Base-by-base conservation (phyloP, 2,797 vertebrate genomes). In the Podarcis lilfordi region DNA sequence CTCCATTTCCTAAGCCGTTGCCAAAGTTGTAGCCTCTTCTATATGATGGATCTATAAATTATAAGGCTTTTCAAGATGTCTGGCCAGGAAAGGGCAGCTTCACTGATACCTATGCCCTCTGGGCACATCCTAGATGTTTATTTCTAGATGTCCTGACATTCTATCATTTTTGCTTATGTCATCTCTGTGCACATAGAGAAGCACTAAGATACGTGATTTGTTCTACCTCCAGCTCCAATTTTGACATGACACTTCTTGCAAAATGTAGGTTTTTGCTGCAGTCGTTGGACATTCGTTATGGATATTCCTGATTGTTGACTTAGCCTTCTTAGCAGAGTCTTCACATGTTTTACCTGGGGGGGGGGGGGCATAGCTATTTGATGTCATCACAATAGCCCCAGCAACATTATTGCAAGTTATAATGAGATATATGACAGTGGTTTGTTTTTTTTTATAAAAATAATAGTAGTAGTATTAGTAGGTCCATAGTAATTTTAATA, bases 1-100 rank as follows among this genome's bases (percentile, higher is more conserved):
- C 15, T 23, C 50, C 66, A 78, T 89, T 92, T 89, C 69, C 23
- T 81, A 88, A 90, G 6, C 6, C 82, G 3, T 64, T 61, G 74
- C 27, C 1, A 85, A 78, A 68, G 0, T 35, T 84, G 11, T 86
- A 9, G 88, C 27, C 71, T 29, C 6, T 3, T 29, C 29, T 71
- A 3, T 68, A 85, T 90, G 82, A 4, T 35, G 55, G 3, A 81
- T 85, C 45, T 61, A 15, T 61, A 59, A 35, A 87, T 3, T 69
- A 84, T 27, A n/a, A 86, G 35, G 19, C 2, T 89, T 88, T 92
- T 45, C 66, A 77, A 25, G 69, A 27, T 17, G 84, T 79, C 27
- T 80, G 64, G 2, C 55, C 86, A 13, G 1, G 69, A 5, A 84
- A 19, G 8, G 50, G 66, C 8, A 77, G 15, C 27, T 4, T 92